Evolutionary conservation across 2,113 vertebrate genomes (phyloP).

Genomic region (Labeo catla): DNA sequence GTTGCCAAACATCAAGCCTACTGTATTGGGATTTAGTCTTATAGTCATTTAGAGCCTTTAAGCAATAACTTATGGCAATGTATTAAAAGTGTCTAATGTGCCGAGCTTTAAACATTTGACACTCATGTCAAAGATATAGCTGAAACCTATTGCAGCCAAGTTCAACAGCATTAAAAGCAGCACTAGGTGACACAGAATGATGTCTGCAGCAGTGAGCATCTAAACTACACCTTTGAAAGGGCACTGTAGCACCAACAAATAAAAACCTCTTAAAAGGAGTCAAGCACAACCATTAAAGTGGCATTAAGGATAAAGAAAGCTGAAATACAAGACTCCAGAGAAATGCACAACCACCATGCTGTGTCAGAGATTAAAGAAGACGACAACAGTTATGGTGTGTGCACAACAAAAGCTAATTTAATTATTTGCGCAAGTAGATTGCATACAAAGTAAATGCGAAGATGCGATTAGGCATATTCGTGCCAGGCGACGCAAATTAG

Average conservation of each 20-base stretch:
- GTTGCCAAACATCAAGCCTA: not conserved
- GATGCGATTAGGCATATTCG: no score
- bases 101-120: slow-evolving; percentile 6
- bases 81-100: slow-evolving; percentile 1
- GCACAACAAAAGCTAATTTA: no score
- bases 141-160: not conserved
- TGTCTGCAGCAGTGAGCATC: not conserved
- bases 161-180: not conserved
- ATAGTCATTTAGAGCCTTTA: slow-evolving; percentile 15
- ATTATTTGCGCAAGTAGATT: no score
- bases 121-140: slow-evolving; percentile 9
- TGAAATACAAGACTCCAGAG: not conserved
- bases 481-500: no score
- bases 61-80: not conserved
- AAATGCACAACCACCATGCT: not conserved
- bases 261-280: not conserved
- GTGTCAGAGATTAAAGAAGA: not conserved
- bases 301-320: not conserved
- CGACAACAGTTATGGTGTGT: not conserved
- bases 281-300: not conserved
- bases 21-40: slow-evolving; percentile 7
- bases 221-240: not conserved
- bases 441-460: no score
- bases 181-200: not conserved
- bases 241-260: not conserved